These are phyloP conservation scores for Leiothrix lutea DNA, from an alignment of 2,113 vertebrate species.

Conservation along the genomic window DNA sequence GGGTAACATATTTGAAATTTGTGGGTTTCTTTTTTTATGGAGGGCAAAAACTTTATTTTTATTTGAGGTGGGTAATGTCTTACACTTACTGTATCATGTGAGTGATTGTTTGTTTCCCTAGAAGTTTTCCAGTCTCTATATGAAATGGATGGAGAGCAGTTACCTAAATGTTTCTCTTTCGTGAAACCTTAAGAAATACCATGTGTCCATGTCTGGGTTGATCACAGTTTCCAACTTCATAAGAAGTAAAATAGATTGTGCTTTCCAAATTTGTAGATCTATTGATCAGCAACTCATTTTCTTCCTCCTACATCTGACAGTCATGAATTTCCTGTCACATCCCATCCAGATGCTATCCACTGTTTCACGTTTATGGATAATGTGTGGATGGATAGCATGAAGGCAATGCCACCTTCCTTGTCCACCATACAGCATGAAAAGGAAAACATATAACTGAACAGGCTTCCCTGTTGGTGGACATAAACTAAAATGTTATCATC, in stretches of 20 bases:
- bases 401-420: background rate
- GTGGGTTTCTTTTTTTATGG: background rate
- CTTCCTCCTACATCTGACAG: background rate
- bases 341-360: background rate
- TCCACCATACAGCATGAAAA: background rate
- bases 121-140: background rate
- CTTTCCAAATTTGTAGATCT: slow-evolving; percentile 13
- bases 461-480: background rate
- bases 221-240: background rate
- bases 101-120: background rate
- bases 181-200: background rate
- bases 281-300: background rate
- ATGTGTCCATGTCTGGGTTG: background rate
- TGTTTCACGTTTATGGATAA: background rate
- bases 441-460: background rate
- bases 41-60: background rate
- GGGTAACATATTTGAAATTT: background rate
- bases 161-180: background rate
- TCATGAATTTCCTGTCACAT: background rate
- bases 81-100: background rate
- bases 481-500: background rate
- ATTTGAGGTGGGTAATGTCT: background rate
- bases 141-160: background rate
- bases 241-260: background rate
- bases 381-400: background rate